These are phyloP conservation scores for Hoplias malabaricus DNA, from an alignment of 2,113 vertebrate genomes.

Conservation along the genomic window DNA sequence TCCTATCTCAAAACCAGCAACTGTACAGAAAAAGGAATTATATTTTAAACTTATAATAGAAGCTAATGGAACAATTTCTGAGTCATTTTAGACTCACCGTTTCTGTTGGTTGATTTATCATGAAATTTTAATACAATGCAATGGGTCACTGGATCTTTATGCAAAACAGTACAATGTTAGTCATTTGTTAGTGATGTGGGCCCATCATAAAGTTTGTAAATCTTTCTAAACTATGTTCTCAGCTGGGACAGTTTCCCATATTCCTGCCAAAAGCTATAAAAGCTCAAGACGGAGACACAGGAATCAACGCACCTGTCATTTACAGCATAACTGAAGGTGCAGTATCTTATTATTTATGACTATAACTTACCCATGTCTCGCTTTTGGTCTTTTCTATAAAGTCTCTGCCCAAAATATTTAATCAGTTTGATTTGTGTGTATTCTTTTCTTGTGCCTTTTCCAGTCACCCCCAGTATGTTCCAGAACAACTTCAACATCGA, in stretches of 20 bases:
- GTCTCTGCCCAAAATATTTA: neutral
- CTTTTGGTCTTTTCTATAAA: neutral
- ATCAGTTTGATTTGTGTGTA: neutral
- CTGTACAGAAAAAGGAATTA: no score
- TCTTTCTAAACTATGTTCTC: slow-evolving; percentile 10
- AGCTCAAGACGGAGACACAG: slow-evolving; percentile 78
- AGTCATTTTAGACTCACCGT: no score
- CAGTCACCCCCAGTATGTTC: slow-evolving; percentile 68
- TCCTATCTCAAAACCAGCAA: no score
- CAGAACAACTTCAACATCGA: slow-evolving; percentile 55
- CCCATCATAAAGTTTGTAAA: neutral
- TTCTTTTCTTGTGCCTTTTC: slow-evolving; percentile 4
- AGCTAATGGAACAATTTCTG: no score
- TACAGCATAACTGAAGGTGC: slow-evolving; percentile 73
- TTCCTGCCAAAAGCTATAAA: slow-evolving; percentile 69
- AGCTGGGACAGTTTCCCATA: slow-evolving; percentile 59
- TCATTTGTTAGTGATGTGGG: no score
- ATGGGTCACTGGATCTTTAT: no score
- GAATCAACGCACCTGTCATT: slow-evolving; percentile 70
- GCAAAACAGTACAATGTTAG: no score
- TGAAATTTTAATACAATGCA: no score
- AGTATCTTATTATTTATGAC: neutral
- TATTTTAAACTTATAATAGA: no score
- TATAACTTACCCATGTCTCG: no score
- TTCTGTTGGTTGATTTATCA: no score